phyloP scores from a whole-genome alignment of 2,797 vertebrate genomes.

The Characodon lateralis region DNA sequence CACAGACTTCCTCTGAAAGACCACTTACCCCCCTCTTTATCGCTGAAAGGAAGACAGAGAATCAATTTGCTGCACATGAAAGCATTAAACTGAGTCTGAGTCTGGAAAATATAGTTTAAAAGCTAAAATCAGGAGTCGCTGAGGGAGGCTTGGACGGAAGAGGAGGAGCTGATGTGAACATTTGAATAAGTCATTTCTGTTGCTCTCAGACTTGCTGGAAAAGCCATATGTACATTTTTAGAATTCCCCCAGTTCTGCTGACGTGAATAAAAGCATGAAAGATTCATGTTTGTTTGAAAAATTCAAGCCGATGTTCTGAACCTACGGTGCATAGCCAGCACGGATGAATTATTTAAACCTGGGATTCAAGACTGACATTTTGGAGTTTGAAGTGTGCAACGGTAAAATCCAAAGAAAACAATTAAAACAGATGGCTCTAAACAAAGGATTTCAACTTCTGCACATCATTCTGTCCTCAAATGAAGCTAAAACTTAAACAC shows the following conservation, averaged over 20 bases:
- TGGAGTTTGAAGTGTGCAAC: conserved; percentile 37
- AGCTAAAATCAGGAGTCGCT: conserved; percentile 26
- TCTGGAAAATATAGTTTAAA: conserved; percentile 13
- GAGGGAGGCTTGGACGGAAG: not conserved
- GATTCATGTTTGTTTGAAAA: conserved; percentile 81
- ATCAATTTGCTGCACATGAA: conserved; percentile 13
- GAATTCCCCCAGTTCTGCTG: conserved; percentile 75
- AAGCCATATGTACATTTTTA: conserved; percentile 73
- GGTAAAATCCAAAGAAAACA: conserved; percentile 43
- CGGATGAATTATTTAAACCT: conserved; percentile 75
- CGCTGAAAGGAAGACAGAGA: conserved; percentile 28
- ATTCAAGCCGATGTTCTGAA: conserved; percentile 82
- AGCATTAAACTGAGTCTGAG: conserved; percentile 23
- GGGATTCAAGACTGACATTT: conserved; percentile 59
- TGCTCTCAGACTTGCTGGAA: conserved; percentile 48
- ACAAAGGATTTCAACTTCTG: not conserved
- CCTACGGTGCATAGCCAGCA: conserved; percentile 68
- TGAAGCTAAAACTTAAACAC: not conserved
- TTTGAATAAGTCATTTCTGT: conserved; percentile 73
- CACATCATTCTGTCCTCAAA: not conserved
- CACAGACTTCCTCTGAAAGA: conserved; percentile 41
- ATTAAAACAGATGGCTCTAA: conserved; percentile 20
- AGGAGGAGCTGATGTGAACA: conserved; percentile 61
- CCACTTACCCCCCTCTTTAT: conserved; percentile 11
- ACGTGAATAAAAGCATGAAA: conserved; percentile 76